Evolutionary conservation across 2,888 invertebrate genomes (phyloP), one percentile per base, ranked within the genome.

Genomic region (Tubulanus polymorphus): DNA sequence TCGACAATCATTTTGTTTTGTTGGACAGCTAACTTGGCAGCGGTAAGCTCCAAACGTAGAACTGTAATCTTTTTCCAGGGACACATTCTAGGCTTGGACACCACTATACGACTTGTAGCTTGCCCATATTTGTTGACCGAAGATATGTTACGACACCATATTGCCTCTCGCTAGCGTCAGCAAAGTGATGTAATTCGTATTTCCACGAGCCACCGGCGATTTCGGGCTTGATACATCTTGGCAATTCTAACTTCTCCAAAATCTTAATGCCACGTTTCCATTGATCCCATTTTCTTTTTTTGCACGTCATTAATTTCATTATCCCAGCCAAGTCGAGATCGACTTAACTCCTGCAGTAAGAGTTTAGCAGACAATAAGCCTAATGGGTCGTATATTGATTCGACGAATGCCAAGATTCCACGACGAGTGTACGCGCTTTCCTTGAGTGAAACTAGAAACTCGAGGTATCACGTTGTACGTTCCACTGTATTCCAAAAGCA

Each of bases 301-400:
- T 15, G 2, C 37, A 18, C n/a, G n/a, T 55, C 30, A 10, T 53
- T 37, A 20, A 63, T 54, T 12, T 25, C 10, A n/a, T 61, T 56
- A 51, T 64, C 63, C 61, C 63, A 65, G 10, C 53, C 58, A 30
- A 57, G 10, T 23, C 58, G 49, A 30, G 29, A 10, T 48, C 50
- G 53, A 48, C 58, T 61, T 5, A 60, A 23, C 12, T 54, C 35
- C 48, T 64, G 65, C 15, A 60, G 18, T 18, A 65, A 37, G 6
- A 26, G n/a, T 37, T 59, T 64, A 20, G 60, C 60, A n/a, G 60
- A 30, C 15, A 59, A 55, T 27, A 64, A 32, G 41, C 64, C 63
- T 27, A 64, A 51, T 18, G 63, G 63, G 48, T 60, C 63, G 47
- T 53, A 64, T 23, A 63, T 30, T 8, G 64, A 61, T 48, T 60